These are phyloP conservation scores for Caiman crocodilus DNA, from an alignment of 2,797 vertebrate species.

Conservation along the genomic window DNA sequence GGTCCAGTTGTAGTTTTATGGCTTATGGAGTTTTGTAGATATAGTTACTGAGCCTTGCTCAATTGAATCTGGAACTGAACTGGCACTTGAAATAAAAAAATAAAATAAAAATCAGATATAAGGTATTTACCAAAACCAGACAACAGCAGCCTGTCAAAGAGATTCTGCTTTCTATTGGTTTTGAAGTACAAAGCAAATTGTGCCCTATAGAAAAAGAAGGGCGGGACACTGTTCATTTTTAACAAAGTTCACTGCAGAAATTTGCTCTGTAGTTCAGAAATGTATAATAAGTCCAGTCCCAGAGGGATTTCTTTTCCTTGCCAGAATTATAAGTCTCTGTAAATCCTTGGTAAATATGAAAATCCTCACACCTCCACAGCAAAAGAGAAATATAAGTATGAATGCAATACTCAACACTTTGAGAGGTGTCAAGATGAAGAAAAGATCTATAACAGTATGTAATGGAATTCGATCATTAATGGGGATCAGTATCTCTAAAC, in stretches of 20 bases:
- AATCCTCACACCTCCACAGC: neutral
- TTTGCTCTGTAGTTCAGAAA: neutral
- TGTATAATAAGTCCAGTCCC: neutral
- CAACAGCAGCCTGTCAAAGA: accelerated
- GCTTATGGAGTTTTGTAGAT: too few relatives aligned
- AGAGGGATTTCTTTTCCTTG: neutral
- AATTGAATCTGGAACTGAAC: too few relatives aligned
- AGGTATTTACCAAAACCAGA: neutral
- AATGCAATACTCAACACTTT: neutral
- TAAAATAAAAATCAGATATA: too few relatives aligned
- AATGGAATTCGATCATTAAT: neutral
- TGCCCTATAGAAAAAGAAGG: neutral
- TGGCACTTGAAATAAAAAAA: too few relatives aligned
- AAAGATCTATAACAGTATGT: neutral
- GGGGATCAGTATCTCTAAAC: neutral
- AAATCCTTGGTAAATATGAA: neutral
- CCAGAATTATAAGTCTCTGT: neutral
- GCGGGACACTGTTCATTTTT: neutral
- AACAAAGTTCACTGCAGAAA: neutral
- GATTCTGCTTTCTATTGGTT: accelerated
- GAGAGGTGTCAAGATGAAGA: neutral
- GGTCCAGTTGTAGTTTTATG: too few relatives aligned
- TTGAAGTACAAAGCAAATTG: neutral
- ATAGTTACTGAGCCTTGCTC: too few relatives aligned
- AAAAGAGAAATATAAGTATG: neutral